Evolutionary conservation across 2,888 invertebrate species (phyloP), one percentile per base, ranked within the genome.

Genomic region (Pollenia griseotomentosa): DNA sequence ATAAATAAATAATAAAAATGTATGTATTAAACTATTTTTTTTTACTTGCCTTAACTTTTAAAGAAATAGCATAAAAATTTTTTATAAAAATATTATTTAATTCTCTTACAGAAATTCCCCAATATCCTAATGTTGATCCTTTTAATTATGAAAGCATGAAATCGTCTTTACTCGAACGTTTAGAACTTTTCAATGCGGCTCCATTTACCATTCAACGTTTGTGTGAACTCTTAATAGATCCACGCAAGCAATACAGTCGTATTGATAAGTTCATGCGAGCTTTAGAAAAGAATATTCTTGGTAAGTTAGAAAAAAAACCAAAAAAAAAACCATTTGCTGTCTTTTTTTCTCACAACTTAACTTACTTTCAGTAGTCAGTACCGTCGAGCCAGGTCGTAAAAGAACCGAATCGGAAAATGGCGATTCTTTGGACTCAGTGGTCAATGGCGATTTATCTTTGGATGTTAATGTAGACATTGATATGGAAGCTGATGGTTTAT

Each of bases 231-330:
- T 94, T 99, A 2, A 97, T 97, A 5, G 96, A 96, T 89, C 99
- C 99, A 2, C 95, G 96, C 33, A 98, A 97, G 92, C 98, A 99
- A 92, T 99, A 99, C 93, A 97, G 97, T 91, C 95, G 98, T 87
- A 97, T 98, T 87, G 99, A 99, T 92, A 99, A 99, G 93, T 99
- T 97, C 92, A 97, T 99, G 96, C 95, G 99, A 84, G 99, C 99
- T 0, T 95, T 99, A 85, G 99, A 99, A 93, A 99, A 99, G 93
- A 98, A 97, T 91, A 97, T 98, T 89, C 94, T 98, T 90, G 93
- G 93, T 93, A 90, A 91, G 90, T 85, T 57, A 6, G 33, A 33
- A 33, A 33, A 33, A 33, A 33, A 33, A 61, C 33, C 6, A 33
- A 33, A 33, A 33, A 33, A 5, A 6, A 33, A 19, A 19, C 19